phyloP scores from a whole-genome alignment of 2,113 vertebrate species.

The Benitochromis conjunctus region DNA sequence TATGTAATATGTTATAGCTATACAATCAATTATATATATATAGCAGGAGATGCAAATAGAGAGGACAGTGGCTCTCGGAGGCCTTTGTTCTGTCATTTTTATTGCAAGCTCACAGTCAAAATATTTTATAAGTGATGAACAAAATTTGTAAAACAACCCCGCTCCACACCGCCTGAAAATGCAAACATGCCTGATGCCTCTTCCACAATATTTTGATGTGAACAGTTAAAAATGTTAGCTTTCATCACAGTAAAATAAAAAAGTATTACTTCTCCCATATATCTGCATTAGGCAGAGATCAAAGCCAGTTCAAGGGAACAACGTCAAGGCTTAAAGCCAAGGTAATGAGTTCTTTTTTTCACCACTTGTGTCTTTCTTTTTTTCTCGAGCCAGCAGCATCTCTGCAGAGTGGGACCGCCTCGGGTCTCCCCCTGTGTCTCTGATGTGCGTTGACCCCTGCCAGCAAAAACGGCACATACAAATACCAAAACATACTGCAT shows the following conservation, averaged over 20 bases:
- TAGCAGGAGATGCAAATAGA: background rate
- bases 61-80: background rate
- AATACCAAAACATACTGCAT: slow-evolving; percentile 31
- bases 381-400: slow-evolving; percentile 29
- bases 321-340: slow-evolving; percentile 26
- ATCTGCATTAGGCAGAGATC: slow-evolving; percentile 50
- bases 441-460: slow-evolving; percentile 38
- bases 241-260: slow-evolving; percentile 37
- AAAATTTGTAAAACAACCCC: background rate
- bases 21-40: background rate
- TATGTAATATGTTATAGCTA: background rate
- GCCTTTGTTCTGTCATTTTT: background rate
- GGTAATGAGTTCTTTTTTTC: slow-evolving; percentile 44
- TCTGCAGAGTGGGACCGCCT: slow-evolving; percentile 24
- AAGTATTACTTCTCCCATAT: slow-evolving; percentile 30
- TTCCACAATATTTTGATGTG: slow-evolving; percentile 30
- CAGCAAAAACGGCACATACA: slow-evolving; percentile 3
- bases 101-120: background rate
- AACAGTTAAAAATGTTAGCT: slow-evolving; percentile 52
- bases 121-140: background rate
- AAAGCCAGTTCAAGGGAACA: slow-evolving; percentile 41
- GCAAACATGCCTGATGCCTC: slow-evolving; percentile 9
- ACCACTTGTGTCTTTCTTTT: background rate
- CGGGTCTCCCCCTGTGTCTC: slow-evolving; percentile 8
- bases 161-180: background rate